Base-by-base conservation (phyloP, 2,113 vertebrate genomes). In the Lepus timidus region DNA sequence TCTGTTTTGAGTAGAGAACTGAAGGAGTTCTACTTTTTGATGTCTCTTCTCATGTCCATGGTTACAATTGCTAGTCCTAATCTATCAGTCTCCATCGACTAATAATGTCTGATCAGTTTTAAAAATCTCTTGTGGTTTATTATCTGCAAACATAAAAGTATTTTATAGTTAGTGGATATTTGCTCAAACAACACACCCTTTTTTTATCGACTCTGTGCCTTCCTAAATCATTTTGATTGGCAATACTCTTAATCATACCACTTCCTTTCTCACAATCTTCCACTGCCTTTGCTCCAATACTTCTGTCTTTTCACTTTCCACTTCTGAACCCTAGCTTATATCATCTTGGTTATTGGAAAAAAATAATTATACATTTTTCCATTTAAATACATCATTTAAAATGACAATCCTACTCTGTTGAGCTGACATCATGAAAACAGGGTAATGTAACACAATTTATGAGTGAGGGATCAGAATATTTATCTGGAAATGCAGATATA, bases 151-250 rank as follows among this genome's bases (percentile, higher is more conserved):
- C n/a, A 90, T 27, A 68, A 52, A 76, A 52, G 23, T 33, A 79
- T 73, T 44, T 94, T 88, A 44, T 36, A 89, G 31, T 85, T 96
- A 49, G 70, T 74, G 62, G 31, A 61, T 89, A 87, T 95, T 97
- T 96, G 61, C 64, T 93, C 49, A 93, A 62, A 49, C 39, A 96
- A 33, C 67, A 22, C 6, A 9, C 22, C 33, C 17, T 90, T 84
- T 44, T 44, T 75, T 85, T 67, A 87, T 62, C 90, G 87, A 85
- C 68, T 90, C 39, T 70, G 68, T 70, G 76, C 78, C 79, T 78
- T n/a, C 5, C 64, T 61, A 74, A 87, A 49, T 96, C 2, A 94
- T 92, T 85, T 95, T 44, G 33, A 79, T 93, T 80, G 74, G 67
- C 39, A 29, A 4, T 71, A 65, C 25, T 62, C 36, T 73, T 73